Percentiles rank a stretch among this genome's conserved stretches.
Evolutionary conservation across 2,888 invertebrate genomes (phyloP).

Genomic region (Epinotia nisella): DNA sequence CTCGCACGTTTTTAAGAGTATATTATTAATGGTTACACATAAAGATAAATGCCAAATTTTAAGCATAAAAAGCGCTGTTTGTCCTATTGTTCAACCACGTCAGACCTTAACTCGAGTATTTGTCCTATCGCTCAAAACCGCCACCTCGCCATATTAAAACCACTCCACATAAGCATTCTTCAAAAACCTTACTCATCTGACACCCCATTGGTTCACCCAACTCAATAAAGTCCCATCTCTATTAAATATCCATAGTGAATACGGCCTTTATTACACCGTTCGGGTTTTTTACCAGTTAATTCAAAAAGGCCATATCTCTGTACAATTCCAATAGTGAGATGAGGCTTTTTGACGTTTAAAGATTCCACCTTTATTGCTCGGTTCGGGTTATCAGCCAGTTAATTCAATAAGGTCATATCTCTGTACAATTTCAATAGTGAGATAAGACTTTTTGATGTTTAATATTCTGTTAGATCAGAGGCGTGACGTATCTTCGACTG

Average conservation of each 20-base stretch:
- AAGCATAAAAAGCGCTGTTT: neutral
- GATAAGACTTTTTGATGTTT: too few species aligned
- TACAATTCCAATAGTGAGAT: neutral
- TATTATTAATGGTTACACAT: too few species aligned
- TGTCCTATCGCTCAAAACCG: conserved; percentile 4
- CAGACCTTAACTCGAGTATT: conserved; percentile 14
- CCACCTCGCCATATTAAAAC: conserved; percentile 30
- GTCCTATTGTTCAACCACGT: neutral
- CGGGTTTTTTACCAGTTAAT: neutral
- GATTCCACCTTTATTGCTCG: neutral
- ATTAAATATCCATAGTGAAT: neutral
- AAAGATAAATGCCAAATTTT: neutral
- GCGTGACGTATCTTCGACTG: conserved; percentile 24
- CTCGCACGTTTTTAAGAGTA: too few species aligned
- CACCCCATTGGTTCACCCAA: neutral
- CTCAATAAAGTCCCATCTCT: neutral
- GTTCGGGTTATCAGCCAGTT: neutral
- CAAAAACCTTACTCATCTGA: conserved; percentile 11
- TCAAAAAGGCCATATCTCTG: neutral
- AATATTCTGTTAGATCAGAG: neutral
- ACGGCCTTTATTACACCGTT: neutral
- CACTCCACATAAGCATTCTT: conserved; percentile 1
- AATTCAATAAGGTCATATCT: neutral
- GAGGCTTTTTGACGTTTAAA: too few species aligned
- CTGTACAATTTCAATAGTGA: neutral